Conservation (phyloP, 2,888 invertebrate species). For the Eupsilia transversa region DNA sequence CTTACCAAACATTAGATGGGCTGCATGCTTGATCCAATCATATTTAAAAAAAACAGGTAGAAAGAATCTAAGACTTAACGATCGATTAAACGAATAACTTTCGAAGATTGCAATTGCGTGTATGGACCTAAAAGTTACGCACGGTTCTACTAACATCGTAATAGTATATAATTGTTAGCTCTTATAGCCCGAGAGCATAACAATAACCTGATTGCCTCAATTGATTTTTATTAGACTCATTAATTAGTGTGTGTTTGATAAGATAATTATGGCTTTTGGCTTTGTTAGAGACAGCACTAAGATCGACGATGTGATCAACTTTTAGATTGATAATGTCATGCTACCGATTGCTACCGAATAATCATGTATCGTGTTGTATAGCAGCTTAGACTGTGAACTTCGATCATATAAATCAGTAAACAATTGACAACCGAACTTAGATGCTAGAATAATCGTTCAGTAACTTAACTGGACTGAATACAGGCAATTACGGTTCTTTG, state of each 20-base stretch:
- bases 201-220: conserved; percentile 24
- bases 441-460: neutral
- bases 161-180: conserved; percentile 39
- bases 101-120: conserved; percentile 26
- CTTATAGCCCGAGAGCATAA: conserved; percentile 16
- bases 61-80: neutral
- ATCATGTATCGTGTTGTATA: neutral
- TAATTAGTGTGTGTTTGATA: conserved; percentile 20
- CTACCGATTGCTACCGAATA: too few species aligned
- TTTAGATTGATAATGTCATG: neutral
- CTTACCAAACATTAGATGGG: too few species aligned
- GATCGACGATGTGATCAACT: neutral
- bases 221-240: conserved; percentile 11
- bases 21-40: neutral
- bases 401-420: neutral
- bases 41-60: too few species aligned
- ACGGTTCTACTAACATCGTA: conserved; percentile 26
- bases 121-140: conserved; percentile 22
- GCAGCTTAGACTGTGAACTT: neutral
- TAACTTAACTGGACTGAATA: neutral
- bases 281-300: neutral
- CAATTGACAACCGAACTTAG: neutral
- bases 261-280: conserved; percentile 24
- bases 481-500: neutral
- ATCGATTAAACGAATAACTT: neutral